These are phyloP conservation scores for Sylvilagus bachmani DNA, from an alignment of 2,113 vertebrate species.

Conservation along the genomic window DNA sequence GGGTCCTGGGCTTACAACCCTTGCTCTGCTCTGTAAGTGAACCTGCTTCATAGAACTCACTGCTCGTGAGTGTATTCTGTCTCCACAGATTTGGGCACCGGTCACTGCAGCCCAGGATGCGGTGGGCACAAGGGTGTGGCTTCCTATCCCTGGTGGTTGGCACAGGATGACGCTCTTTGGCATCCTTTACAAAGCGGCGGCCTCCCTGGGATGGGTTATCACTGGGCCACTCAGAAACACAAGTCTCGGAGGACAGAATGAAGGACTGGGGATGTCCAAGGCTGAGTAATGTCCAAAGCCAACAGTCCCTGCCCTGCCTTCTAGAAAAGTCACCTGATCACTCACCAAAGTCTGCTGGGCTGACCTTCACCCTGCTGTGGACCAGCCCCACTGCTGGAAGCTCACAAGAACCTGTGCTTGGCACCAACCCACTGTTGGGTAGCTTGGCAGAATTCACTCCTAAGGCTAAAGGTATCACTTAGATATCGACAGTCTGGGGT, in stretches of 20 bases:
- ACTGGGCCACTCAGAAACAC: not conserved
- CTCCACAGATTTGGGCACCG: not conserved
- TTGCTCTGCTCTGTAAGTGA: not conserved
- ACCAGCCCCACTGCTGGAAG: not conserved
- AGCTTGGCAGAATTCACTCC: not conserved
- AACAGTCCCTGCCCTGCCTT: not conserved
- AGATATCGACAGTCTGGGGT: not conserved
- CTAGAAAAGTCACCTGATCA: fast-evolving
- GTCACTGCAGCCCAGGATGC: not conserved
- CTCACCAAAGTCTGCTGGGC: not conserved
- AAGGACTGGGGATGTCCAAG: not conserved
- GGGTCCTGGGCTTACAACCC: no score
- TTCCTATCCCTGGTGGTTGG: not conserved
- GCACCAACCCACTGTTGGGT: not conserved
- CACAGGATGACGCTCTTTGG: not conserved
- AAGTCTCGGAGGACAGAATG: not conserved
- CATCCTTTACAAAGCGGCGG: not conserved
- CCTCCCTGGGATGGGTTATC: not conserved
- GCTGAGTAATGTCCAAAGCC: not conserved
- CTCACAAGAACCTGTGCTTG: not conserved
- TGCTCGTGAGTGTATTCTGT: not conserved
- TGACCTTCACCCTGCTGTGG: not conserved
- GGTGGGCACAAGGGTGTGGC: not conserved
- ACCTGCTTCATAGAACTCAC: not conserved
- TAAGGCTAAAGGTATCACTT: not conserved